Base-by-base conservation (phyloP, 2,113 vertebrate genomes). In the Sciurus niger region DNA sequence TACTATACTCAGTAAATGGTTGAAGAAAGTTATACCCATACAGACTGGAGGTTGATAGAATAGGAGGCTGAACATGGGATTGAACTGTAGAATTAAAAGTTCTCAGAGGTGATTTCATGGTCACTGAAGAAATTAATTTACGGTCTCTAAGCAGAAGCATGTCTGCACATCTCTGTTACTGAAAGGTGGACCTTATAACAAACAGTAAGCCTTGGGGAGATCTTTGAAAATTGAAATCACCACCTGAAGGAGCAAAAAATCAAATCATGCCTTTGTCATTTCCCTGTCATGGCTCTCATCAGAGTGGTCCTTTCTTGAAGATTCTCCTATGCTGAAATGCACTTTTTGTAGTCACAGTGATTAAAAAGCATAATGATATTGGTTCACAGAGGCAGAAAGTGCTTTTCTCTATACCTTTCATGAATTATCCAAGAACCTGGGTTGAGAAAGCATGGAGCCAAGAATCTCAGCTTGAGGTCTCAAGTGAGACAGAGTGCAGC, bases 31-130 rank as follows among this genome's bases (percentile, higher is more conserved):
- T 94, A n/a, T 60, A 86, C 68, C 32, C 25, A 32, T 40, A 80
- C 13, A 90, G 60, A 83, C 6, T 86, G 22, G 40, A 94, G 93
- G 70, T 72, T 86, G 14, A 92, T 48, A 94, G 40, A 83, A 88
- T 11, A 91, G 37, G 77, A 80, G 70, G 46, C 3, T 89, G 28
- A 95, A 60, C 17, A 94, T 30, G 13, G 20, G 43, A 94, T 90
- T 20, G 53, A 96, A 88, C n/a, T 89, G 7, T 55, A 83, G 89
- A 91, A 95, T 93, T 84, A n/a, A 77, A 95, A 93, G 43, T 90
- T 94, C 10, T 53, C 48, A 58, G 93, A 97, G 40, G 10, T 74
- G 86, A 88, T 16, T 85, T 58, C 53, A 80, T 97, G 43, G 37
- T 77, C 67, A 63, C 8, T 74, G 40, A 94, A 94, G 79, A 95